Evolutionary conservation across 2,888 invertebrate species (phyloP).

Genomic region (Drosophila anomalata): DNA sequence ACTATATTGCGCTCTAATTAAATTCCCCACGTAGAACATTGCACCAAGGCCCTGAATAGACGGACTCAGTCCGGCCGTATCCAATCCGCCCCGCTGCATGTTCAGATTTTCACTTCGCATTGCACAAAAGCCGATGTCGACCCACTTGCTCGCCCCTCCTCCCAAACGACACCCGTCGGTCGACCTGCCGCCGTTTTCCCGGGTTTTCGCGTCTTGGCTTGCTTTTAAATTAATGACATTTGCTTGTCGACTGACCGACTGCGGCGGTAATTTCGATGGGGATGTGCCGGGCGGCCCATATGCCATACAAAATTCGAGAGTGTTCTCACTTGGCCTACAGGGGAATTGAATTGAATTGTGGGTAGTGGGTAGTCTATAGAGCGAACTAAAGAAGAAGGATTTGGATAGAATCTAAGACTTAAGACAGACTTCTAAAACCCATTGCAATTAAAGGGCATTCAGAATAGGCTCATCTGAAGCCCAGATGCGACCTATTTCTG

Average conservation of each 20-base stretch:
- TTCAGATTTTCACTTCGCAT: conserved; percentile 55
- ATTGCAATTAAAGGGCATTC: not conserved
- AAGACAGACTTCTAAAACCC: too few species aligned
- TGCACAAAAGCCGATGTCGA: conserved; percentile 38
- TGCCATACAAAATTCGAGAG: conserved; percentile 20
- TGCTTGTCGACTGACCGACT: conserved; percentile 52
- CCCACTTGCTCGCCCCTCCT: conserved; percentile 29
- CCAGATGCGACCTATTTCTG: conserved; percentile 29
- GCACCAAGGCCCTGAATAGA: conserved; percentile 44
- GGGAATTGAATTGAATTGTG: not conserved
- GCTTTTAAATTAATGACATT: conserved; percentile 67
- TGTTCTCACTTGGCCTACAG: conserved; percentile 16
- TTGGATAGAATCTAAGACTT: too few species aligned
- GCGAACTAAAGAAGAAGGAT: too few species aligned
- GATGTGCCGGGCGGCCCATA: conserved; percentile 4
- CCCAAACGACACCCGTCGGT: not conserved
- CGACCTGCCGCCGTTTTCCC: conserved; percentile 4
- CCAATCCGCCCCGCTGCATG: conserved; percentile 31
- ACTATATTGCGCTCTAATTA: conserved; percentile 66
- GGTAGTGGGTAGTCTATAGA: too few species aligned
- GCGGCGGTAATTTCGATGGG: conserved; percentile 11
- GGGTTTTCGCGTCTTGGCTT: conserved; percentile 30
- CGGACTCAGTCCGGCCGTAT: conserved; percentile 23
- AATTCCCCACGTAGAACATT: conserved; percentile 64
- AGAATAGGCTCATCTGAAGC: conserved; percentile 12